Base-by-base conservation (phyloP, 2,113 vertebrate species). In the Leptobrachium leishanense region DNA sequence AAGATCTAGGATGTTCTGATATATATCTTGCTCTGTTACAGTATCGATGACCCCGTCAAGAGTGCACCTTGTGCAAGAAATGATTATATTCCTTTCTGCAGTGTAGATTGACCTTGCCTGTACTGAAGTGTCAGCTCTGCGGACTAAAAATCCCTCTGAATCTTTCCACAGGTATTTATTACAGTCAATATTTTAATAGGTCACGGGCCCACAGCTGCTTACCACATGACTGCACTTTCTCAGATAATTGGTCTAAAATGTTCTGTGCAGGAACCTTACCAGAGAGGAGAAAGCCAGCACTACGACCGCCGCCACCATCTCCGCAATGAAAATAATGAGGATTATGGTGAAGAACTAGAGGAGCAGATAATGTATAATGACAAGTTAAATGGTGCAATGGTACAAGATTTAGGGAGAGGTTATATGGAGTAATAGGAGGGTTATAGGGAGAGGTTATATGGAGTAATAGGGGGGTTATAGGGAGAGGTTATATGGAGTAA, bases 321-420 rank as follows among this genome's bases (percentile, higher is more conserved):
- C 91, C 0, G 87, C 94, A 31, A 93, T 86, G 86, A 95, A 95
- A 72, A 95, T 88, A 74, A 94, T 62, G 85, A 94, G 77, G 59
- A 94, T 81, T 3, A 94, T 89, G 79, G 90, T 68, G 43, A 94
- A 95, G 75, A 95, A 95, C 94, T 95, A 42, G 67, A 57, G 84
- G 59, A 77, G 68, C 68, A 12, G 75, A 13, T 43, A 65, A 44
- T 15, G 44, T 10, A 40, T 39, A 64, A 41, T 8, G 5, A 46
- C 15, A 44, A 2, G 8, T 46, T 10, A 41, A 10, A 68, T 68
- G 15, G 15, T 20, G 13, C 8, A 44, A 69, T 69, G 5, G 43
- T 2, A 68, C 5, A 2, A 6, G 43, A 46, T 46, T 46, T n/a
- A 46, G 15, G 5, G 15, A 7, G 9, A 13, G 62, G 62, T 64